phyloP scores from a whole-genome alignment of 2,888 invertebrate species.

The Villa cingulata region DNA sequence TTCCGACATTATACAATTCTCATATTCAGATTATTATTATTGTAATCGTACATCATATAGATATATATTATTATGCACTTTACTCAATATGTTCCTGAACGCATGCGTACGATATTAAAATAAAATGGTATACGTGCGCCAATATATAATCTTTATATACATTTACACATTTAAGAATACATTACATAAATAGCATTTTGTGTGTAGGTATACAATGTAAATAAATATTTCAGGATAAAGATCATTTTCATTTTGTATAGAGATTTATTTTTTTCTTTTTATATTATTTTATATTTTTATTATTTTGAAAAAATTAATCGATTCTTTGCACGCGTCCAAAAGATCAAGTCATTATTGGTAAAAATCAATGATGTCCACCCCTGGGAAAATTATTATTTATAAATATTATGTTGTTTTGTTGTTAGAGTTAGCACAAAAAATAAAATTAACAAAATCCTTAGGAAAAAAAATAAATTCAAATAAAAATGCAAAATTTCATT shows the following conservation, averaged over 20 bases:
- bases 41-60: no score
- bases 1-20: not conserved
- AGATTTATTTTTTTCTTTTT: no score
- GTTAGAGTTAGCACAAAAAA: no score
- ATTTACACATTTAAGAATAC: not conserved
- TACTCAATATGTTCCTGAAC: not conserved
- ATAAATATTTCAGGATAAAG: not conserved
- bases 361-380: not conserved
- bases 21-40: no score
- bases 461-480: no score
- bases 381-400: not conserved
- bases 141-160: not conserved
- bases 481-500: no score
- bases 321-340: constrained; percentile 14
- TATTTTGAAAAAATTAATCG: constrained; percentile 12
- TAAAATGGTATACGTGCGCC: not conserved
- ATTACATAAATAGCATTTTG: no score
- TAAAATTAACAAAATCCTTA: no score
- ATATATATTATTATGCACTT: not conserved
- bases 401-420: not conserved
- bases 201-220: no score
- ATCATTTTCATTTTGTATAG: not conserved
- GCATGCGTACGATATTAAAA: no score
- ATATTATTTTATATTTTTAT: not conserved
- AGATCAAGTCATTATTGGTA: constrained; percentile 7